Evolutionary conservation across 2,113 vertebrate genomes (phyloP).

Genomic region (Marcusenius ussheri): DNA sequence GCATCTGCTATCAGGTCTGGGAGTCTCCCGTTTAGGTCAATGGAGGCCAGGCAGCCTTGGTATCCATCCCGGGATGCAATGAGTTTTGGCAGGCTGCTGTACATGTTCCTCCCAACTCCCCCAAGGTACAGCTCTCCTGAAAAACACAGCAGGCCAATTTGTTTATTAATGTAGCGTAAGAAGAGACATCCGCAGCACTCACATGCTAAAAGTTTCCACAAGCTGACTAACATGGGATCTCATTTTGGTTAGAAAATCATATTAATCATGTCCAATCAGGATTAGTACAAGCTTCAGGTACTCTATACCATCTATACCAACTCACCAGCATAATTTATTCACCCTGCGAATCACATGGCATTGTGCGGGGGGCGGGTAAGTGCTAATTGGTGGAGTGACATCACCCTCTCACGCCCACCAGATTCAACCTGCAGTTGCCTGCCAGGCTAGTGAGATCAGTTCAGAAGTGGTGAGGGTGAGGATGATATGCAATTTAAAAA

Average conservation of each 20-base stretch:
- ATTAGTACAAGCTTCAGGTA: too few relatives aligned
- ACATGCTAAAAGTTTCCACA: not conserved
- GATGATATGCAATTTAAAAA: not conserved
- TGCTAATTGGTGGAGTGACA: not conserved
- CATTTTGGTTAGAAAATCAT: too few relatives aligned
- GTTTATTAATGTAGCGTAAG: not conserved
- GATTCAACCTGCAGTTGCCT: not conserved
- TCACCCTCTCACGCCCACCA: not conserved
- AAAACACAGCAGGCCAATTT: not conserved
- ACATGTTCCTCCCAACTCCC: slow-evolving; percentile 79
- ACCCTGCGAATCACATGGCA: not conserved
- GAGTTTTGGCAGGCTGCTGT: slow-evolving; percentile 75
- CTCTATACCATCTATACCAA: not conserved
- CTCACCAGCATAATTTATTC: not conserved
- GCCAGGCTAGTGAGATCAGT: not conserved
- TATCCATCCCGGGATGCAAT: slow-evolving; percentile 85
- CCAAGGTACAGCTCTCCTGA: slow-evolving; percentile 85
- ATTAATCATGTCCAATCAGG: too few relatives aligned
- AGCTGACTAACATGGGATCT: not conserved
- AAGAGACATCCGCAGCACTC: not conserved
- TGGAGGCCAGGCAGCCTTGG: slow-evolving; percentile 83
- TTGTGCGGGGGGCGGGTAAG: not conserved
- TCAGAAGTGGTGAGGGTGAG: not conserved
- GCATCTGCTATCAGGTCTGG: slow-evolving; percentile 81
- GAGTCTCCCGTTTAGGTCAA: slow-evolving; percentile 85